Conservation (phyloP, 2,797 vertebrate genomes). For the Phataginus tricuspis region DNA sequence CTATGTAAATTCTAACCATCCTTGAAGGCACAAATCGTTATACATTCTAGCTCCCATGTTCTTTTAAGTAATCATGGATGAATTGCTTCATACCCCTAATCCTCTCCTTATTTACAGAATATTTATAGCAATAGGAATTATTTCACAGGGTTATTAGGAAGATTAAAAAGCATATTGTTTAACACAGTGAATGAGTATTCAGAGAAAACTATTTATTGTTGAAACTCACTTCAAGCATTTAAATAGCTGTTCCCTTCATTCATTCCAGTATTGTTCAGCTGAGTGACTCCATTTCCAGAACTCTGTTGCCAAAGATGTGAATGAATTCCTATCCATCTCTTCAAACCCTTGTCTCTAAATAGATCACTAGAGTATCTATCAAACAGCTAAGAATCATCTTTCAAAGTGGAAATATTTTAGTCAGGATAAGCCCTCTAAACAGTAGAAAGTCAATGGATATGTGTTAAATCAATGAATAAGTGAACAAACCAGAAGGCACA, state of each 20-base stretch:
- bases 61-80: neutral
- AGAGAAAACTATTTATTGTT: neutral
- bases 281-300: neutral
- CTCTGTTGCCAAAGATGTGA: neutral
- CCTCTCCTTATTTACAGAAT: neutral
- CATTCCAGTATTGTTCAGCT: neutral
- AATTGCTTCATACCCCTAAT: neutral
- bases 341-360: conserved; percentile 24
- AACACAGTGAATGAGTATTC: neutral
- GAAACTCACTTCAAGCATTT: neutral
- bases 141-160: neutral
- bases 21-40: neutral
- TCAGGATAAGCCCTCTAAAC: conserved; percentile 21
- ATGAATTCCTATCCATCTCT: neutral
- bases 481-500: neutral
- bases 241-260: neutral
- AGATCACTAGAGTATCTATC: conserved; percentile 45
- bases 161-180: neutral
- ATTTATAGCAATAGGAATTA: neutral
- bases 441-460: neutral
- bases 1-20: neutral
- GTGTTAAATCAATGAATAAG: neutral
- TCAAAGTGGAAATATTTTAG: conserved; percentile 43
- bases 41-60: neutral
- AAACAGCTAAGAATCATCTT: conserved; percentile 52